Conservation (phyloP, 1,140 invertebrate genomes). For the Drosophila persimilis region DNA sequence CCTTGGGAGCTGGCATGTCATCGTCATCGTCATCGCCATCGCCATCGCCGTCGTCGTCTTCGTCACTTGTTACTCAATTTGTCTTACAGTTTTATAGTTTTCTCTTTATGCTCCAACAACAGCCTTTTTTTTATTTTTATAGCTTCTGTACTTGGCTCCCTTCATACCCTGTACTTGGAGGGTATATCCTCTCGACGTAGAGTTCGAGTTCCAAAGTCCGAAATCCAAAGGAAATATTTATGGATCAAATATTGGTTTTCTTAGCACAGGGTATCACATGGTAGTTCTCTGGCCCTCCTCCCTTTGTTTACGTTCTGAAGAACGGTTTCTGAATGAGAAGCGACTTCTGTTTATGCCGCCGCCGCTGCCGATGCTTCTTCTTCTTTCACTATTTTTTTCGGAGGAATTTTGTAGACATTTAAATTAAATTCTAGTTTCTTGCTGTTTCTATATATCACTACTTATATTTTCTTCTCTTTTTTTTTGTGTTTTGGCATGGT, state of each 20-base stretch:
- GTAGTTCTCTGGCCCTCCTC: no score
- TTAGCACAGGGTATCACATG: no score
- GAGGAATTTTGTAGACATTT: constrained; percentile 60
- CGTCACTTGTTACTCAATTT: constrained; percentile 77
- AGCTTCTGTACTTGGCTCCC: constrained; percentile 14
- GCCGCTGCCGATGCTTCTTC: constrained; percentile 8
- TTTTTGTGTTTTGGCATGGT: constrained; percentile 66
- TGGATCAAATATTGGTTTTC: no score
- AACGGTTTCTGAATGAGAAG: constrained; percentile 48
- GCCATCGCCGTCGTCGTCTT: constrained; percentile 29
- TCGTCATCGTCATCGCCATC: neutral
- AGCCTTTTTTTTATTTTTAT: constrained; percentile 40
- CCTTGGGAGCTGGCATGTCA: no score
- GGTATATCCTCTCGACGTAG: no score
- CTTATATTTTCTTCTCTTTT: constrained; percentile 10
- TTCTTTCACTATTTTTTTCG: constrained; percentile 37
- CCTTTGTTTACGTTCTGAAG: constrained; percentile 37
- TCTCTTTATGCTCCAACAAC: constrained; percentile 46
- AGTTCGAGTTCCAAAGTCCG: no score
- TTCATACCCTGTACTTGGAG: no score
- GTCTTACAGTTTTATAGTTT: constrained; percentile 68
- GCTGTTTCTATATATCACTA: constrained; percentile 27
- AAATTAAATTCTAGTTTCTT: constrained; percentile 67
- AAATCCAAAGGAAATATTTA: no score
- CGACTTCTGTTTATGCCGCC: constrained; percentile 58